Evolutionary conservation across 2,888 invertebrate species (phyloP).

Genomic region (Sinelater perroti): DNA sequence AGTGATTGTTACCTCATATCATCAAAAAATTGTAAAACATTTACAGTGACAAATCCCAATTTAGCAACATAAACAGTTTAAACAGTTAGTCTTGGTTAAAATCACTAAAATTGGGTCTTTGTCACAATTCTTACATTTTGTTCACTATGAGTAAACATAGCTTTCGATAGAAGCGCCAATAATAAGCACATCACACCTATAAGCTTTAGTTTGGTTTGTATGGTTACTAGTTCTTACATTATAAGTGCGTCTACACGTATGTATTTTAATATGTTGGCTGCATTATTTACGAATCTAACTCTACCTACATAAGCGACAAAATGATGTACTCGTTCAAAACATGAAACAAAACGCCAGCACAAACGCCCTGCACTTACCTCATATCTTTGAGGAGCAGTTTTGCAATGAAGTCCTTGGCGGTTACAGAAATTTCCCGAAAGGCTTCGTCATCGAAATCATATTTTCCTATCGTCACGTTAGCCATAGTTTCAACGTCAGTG

Average conservation of each 20-base stretch:
- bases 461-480: conserved; percentile 96
- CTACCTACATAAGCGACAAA: neutral
- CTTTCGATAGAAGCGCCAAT: no score
- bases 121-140: conserved; percentile 22
- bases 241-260: no score
- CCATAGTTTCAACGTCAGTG: conserved; percentile 96
- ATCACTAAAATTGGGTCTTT: conserved; percentile 44
- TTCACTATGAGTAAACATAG: neutral
- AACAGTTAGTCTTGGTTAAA: conserved; percentile 23
- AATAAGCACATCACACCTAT: no score
- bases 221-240: no score
- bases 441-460: conserved; percentile 98
- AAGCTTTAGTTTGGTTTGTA: no score
- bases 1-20: conserved; percentile 25
- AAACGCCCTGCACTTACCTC: conserved; percentile 72
- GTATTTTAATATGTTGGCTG: no score
- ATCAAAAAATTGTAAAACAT: conserved; percentile 23
- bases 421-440: conserved; percentile 92
- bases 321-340: conserved; percentile 1
- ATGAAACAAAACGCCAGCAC: neutral
- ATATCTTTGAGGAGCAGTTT: conserved; percentile 91
- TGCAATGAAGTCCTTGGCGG: conserved; percentile 95
- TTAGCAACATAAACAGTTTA: conserved; percentile 47
- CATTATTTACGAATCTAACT: no score
- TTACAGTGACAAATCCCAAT: conserved; percentile 51